Conservation (phyloP, 2,797 vertebrate species). For the Simalia tracyae region DNA sequence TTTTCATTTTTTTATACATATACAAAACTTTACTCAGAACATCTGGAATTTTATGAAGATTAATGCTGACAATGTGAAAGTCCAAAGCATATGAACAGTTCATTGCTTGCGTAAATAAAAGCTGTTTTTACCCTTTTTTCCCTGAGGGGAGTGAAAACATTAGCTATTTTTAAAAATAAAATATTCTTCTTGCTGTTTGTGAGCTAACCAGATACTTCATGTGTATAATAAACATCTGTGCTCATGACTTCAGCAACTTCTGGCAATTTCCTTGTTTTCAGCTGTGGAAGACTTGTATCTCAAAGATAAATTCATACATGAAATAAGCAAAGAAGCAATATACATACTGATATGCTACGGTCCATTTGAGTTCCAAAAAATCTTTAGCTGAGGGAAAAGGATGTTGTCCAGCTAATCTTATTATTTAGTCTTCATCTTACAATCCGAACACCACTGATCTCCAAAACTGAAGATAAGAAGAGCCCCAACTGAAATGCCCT, state of each 20-base stretch:
- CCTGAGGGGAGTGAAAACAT: neutral
- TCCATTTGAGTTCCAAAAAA: neutral
- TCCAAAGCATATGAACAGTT: neutral
- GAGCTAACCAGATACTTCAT: neutral
- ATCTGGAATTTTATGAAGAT: constrained; percentile 5
- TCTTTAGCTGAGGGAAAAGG: neutral
- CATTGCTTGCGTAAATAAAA: constrained; percentile 12
- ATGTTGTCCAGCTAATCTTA: neutral
- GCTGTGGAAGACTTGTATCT: neutral
- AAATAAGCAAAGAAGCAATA: constrained; percentile 12
- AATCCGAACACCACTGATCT: neutral
- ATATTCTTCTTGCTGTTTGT: neutral
- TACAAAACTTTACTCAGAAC: neutral
- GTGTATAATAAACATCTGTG: constrained; percentile 7
- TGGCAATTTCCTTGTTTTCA: constrained; percentile 9
- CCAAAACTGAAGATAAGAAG: neutral
- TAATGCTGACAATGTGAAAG: neutral
- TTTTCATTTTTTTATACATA: neutral
- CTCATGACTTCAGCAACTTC: neutral
- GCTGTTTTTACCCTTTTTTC: constrained; percentile 1
- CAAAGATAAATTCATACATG: constrained; percentile 11
- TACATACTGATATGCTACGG: neutral
- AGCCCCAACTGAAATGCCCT: neutral
- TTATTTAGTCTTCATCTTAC: neutral
- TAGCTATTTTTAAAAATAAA: constrained; percentile 1